These are phyloP conservation scores for Drosophila picticornis DNA, from an alignment of 2,888 invertebrate species.

Conservation along the genomic window DNA sequence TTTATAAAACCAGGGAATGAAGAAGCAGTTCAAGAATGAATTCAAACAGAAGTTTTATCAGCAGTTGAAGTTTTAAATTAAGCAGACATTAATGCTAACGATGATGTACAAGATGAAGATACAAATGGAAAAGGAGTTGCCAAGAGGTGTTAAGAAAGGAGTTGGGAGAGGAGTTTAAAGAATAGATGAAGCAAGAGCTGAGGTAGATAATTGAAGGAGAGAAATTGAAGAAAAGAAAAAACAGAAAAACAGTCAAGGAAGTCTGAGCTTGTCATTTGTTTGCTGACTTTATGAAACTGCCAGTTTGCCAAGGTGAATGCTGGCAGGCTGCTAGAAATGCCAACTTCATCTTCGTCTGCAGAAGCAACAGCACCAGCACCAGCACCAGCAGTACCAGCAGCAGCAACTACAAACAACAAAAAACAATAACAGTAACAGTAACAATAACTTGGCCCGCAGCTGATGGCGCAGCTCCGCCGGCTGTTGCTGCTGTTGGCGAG, in stretches of 20 bases:
- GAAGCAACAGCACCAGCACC: conserved; percentile 15
- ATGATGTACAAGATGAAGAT: background rate
- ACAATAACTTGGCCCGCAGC: conserved; percentile 61
- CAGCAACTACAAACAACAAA: conserved; percentile 24
- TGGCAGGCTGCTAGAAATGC: conserved; percentile 54
- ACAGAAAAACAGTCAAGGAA: conserved; percentile 26
- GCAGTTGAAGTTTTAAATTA: background rate
- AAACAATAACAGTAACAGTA: conserved; percentile 49
- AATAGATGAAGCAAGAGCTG: background rate
- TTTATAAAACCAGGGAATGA: background rate
- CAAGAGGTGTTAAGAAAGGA: background rate
- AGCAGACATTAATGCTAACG: background rate
- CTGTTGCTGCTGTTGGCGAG: conserved; percentile 23
- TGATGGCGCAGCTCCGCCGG: conserved; percentile 16
- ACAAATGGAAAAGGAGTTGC: background rate
- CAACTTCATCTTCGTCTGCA: conserved; percentile 76
- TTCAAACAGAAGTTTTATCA: background rate
- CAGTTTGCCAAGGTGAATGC: conserved; percentile 11
- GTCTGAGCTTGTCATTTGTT: conserved; percentile 74
- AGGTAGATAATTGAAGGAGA: background rate
- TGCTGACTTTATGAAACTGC: conserved; percentile 71
- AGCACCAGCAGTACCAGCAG: conserved; percentile 10
- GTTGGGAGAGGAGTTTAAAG: background rate
- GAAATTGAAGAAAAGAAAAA: background rate
- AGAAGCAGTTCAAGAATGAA: background rate